Percentiles rank a stretch among this genome's conserved stretches.
phyloP scores from a whole-genome alignment of 2,113 vertebrate genomes.

The Rhinolophus ferrumequinum region DNA sequence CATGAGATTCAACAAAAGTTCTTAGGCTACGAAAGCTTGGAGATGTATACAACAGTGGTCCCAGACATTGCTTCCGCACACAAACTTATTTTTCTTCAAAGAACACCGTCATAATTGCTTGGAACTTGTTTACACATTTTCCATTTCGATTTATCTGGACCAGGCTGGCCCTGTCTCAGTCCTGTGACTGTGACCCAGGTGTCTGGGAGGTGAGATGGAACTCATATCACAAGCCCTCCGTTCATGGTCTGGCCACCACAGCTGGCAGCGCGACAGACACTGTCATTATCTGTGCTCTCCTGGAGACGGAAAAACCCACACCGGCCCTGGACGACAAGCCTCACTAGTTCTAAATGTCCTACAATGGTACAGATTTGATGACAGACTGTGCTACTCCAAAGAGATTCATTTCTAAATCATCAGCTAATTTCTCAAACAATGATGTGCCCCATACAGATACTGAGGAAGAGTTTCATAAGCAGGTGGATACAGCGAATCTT shows the following conservation, averaged over 20 bases:
- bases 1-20: background rate
- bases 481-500: background rate
- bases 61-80: background rate
- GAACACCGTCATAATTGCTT: background rate
- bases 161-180: background rate
- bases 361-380: fast-evolving
- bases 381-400: background rate
- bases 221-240: background rate
- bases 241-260: background rate
- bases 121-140: background rate
- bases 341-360: background rate
- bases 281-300: fast-evolving
- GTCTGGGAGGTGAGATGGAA: background rate
- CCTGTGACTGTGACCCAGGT: background rate
- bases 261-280: background rate
- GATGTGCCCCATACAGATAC: fast-evolving
- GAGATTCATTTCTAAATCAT: background rate
- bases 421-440: background rate
- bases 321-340: no score
- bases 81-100: background rate
- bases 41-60: background rate
- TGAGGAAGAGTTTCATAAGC: fast-evolving
- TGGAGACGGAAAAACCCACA: background rate
- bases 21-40: background rate
- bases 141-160: background rate